Conservation (phyloP, 92 coral and sea anemone species). For the Zoanthus sociatus region DNA sequence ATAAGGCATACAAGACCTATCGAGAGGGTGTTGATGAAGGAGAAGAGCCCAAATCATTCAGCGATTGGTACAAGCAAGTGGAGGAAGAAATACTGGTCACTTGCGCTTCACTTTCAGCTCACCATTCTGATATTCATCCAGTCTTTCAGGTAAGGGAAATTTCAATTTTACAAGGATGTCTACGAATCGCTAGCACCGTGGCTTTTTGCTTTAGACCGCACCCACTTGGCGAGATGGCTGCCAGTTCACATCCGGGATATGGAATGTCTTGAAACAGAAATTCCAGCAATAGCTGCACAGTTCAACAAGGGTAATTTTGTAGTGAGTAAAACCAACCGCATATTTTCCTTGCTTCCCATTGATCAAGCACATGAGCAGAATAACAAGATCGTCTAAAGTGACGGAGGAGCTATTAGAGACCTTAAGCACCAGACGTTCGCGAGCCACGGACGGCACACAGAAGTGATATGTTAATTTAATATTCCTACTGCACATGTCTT, state of each 20-base stretch:
- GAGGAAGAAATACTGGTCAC: not conserved
- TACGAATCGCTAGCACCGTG: constrained; percentile 58
- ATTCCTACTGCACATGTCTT: constrained; percentile 19
- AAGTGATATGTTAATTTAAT: not conserved
- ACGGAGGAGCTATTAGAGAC: constrained; percentile 22
- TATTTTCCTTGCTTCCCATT: constrained; percentile 50
- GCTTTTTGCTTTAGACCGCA: constrained; percentile 65
- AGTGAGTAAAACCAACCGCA: constrained; percentile 49
- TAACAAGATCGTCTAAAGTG: constrained; percentile 44
- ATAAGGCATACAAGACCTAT: constrained; percentile 55
- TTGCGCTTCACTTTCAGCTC: not conserved
- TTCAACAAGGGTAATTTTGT: constrained; percentile 70
- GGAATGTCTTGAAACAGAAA: constrained; percentile 49
- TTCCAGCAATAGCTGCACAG: constrained; percentile 55
- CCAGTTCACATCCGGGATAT: constrained; percentile 72
- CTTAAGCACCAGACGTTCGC: constrained; percentile 24
- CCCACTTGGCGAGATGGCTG: constrained; percentile 68
- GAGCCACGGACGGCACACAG: too few species aligned
- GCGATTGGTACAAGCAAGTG: constrained; percentile 12
- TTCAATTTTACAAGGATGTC: constrained; percentile 45
- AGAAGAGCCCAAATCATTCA: not conserved
- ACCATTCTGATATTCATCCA: constrained; percentile 9
- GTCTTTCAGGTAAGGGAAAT: constrained; percentile 54
- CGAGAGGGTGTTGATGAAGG: constrained; percentile 10
- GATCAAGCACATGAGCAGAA: constrained; percentile 62